These are phyloP conservation scores for Cephonodes hylas DNA, from an alignment of 2,888 invertebrate genomes.

Conservation along the genomic window DNA sequence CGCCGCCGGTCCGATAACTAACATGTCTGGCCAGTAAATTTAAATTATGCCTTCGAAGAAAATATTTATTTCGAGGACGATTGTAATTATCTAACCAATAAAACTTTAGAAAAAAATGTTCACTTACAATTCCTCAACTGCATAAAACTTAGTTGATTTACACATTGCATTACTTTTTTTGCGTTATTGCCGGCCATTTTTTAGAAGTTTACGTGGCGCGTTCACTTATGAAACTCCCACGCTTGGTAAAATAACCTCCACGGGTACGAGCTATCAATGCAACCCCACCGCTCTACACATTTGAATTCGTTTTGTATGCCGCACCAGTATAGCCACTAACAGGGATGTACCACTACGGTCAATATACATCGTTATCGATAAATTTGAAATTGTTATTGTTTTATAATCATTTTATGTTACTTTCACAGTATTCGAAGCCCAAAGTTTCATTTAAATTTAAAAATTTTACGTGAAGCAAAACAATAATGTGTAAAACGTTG, in stretches of 20 bases:
- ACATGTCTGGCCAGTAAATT: background rate
- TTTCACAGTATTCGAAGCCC: too few relatives aligned
- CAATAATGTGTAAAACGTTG: too few relatives aligned
- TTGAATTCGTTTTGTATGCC: background rate
- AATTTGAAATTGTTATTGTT: background rate
- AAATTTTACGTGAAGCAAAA: too few relatives aligned
- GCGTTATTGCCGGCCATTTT: slow-evolving; percentile 60
- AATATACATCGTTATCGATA: background rate
- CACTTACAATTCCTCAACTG: slow-evolving; percentile 64
- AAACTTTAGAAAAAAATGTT: slow-evolving; percentile 20
- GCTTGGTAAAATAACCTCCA: slow-evolving; percentile 24
- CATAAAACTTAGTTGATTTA: slow-evolving; percentile 47
- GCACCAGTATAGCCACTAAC: background rate
- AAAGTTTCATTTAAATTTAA: background rate
- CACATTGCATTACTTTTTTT: slow-evolving; percentile 58
- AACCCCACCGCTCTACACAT: background rate
- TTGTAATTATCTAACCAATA: slow-evolving; percentile 48
- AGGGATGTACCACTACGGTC: background rate
- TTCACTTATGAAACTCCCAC: slow-evolving; percentile 23
- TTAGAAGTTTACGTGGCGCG: slow-evolving; percentile 32
- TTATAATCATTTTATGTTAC: too few relatives aligned
- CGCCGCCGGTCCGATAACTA: background rate
- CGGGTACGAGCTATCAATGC: background rate
- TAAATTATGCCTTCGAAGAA: background rate
- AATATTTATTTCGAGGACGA: background rate